Percentiles rank a stretch among this genome's conserved stretches.
Evolutionary conservation across 2,797 vertebrate genomes (phyloP).

Genomic region (Peromyscus nudipes): DNA sequence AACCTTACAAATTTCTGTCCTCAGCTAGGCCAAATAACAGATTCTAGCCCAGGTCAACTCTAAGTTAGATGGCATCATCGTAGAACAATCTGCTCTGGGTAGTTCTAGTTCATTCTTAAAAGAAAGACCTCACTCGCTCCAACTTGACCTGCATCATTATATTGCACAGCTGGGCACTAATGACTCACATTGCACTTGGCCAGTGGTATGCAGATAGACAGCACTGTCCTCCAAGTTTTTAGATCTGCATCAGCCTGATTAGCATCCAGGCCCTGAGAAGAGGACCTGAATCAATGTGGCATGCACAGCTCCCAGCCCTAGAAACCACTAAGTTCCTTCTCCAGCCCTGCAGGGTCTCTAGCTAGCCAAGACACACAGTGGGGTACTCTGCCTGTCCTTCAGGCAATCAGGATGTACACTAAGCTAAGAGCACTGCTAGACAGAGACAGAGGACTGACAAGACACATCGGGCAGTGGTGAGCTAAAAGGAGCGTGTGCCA

Average conservation of each 20-base stretch:
- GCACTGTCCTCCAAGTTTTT: neutral
- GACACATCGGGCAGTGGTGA: neutral
- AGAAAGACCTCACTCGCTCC: neutral
- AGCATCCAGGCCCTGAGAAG: neutral
- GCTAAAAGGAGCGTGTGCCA: neutral
- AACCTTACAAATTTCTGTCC: conserved; percentile 4
- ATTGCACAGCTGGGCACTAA: neutral
- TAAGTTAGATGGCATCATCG: neutral
- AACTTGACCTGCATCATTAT: neutral
- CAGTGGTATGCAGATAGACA: neutral
- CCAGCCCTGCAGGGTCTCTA: neutral
- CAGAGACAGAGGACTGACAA: neutral
- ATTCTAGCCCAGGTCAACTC: conserved; percentile 17
- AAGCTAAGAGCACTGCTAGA: neutral
- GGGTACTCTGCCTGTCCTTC: neutral
- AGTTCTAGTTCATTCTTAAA: neutral
- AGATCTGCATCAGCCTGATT: neutral
- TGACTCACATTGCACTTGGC: neutral
- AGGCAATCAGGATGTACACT: neutral
- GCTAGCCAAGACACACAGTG: neutral
- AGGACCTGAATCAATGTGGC: neutral
- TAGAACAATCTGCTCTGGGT: neutral
- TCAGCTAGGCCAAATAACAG: neutral
- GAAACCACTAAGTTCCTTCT: neutral
- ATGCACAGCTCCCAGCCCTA: neutral